Base-by-base conservation (phyloP, 2,797 vertebrate species). In the Myotis myotis region DNA sequence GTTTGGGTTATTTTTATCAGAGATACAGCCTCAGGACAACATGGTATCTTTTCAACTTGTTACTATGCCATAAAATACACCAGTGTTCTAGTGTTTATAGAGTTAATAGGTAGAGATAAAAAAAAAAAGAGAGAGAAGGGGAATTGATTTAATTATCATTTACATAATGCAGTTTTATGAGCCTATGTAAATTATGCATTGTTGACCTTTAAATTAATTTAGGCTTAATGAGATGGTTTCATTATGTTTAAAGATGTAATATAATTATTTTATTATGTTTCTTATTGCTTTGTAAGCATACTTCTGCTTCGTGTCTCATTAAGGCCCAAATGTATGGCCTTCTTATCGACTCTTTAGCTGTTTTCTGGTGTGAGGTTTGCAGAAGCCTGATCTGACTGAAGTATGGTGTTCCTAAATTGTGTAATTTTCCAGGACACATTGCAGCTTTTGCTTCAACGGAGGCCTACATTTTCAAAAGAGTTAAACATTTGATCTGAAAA, bases 121-220 rank as follows among this genome's bases (percentile, higher is more conserved):
- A 49, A 82, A 85, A 91, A 23, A 84, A 38, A 44, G 41, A 41
- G 41, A 44, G 44, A 80, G 41, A 72, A 49, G 12, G 66, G 8
- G 19, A 64, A 60, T 70, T 87, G 38, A 60, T 76, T 79, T 95
- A 83, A 81, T 91, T 22, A 82, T 93, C 51, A 68, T 84, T 95
- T 88, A 87, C 30, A 86, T 79, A 95, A 95, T 81, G 8, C 28
- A 76, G 85, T 89, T 95, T 96, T 93, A 87, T 87, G 62, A 84
- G 53, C 15, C 33, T 62, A 68, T 30, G 44, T 94, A 94, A 96
- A 95, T 96, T 95, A 76, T 92, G 80, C 22, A 51, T 89, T 84
- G 25, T 70, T 96, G 83, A 96, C 89, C 94, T 96, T 94, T 96
- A 86, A 64, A 71, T 95, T 89, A 82, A 87, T 91, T 95, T 89